A percentile compares a stretch with the other conserved stretches of the same genome.
Evolutionary conservation across 1,140 invertebrate species (phyloP).

Genomic region (Rhagoletis pomonella): DNA sequence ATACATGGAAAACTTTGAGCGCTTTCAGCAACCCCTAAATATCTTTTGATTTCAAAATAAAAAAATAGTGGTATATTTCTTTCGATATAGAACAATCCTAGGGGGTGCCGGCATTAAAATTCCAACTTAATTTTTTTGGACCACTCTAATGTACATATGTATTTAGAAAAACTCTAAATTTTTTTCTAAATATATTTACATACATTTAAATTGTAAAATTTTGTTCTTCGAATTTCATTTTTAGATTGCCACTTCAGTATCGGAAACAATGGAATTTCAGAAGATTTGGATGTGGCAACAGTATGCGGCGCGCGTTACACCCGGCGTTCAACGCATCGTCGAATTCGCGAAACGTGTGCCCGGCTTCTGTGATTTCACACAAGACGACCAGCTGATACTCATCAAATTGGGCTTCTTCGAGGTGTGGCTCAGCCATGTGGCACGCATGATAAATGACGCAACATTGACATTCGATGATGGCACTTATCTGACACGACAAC

Average conservation of each 20-base stretch:
- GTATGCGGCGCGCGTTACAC: conserved; percentile 85
- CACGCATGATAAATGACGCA: conserved; percentile 86
- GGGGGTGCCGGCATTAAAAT: too few relatives aligned
- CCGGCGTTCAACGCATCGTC: conserved; percentile 92
- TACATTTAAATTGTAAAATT: too few relatives aligned
- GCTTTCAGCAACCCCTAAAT: too few relatives aligned
- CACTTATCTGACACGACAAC: conserved; percentile 87
- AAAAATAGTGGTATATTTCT: too few relatives aligned
- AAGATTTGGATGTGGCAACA: conserved; percentile 86
- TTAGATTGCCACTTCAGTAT: conserved; percentile 81
- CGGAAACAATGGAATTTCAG: conserved; percentile 81
- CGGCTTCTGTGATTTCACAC: conserved; percentile 89
- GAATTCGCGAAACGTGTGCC: conserved; percentile 95
- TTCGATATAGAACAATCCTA: too few relatives aligned
- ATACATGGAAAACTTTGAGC: too few relatives aligned
- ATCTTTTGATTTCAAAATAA: too few relatives aligned
- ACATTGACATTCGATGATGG: conserved; percentile 95
- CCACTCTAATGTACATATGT: too few relatives aligned
- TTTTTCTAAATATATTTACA: neutral
- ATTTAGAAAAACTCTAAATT: too few relatives aligned
- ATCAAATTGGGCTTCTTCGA: conserved; percentile 98
- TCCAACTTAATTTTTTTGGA: too few relatives aligned
- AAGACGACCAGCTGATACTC: conserved; percentile 95
- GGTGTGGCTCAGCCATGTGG: conserved; percentile 93
- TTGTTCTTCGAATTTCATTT: conserved; percentile 57